Evolutionary conservation across 2,888 invertebrate species (phyloP), one percentile per base, ranked within the genome.

Genomic region (Aleiodes leptofemur): DNA sequence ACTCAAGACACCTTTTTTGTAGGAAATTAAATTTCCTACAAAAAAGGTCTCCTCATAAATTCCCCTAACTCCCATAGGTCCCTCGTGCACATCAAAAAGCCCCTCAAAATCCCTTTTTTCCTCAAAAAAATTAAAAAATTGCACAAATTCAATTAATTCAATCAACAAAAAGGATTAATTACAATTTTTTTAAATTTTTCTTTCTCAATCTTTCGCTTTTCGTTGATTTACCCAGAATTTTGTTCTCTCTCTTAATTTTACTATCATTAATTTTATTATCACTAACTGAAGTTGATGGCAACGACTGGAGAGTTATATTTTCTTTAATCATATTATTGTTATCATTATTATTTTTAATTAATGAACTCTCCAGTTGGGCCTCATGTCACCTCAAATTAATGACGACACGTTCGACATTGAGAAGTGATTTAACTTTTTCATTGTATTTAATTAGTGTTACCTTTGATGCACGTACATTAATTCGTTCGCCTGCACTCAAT

Each of bases 381-480:
- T 87, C 85, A 79, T 90, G 92, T 92, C 92, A 92, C 90, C 92
- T 91, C 72, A 90, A 87, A 77, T 88, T 88, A 90, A 96, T 93
- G 80, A 93, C 90, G 80, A 94, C 93, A 79, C 94, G 94, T 90
- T 96, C 96, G 76, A 96, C 94, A 88, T 95, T 95, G 84, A 96
- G 92, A 87, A 96, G 92, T 90, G 95, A 94, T 84, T 93, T 93
- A 81, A 97, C 94, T 88, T 94, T 95, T 85, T 96, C 96, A 83
- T 96, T 96, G 90, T 96, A 96, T 87, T 94, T 93, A 81, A 97
- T 94, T 74, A 97, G 92, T 70, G 94, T 93, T 82, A 96, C 94
- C 89, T 96, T 96, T 68, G 95, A 95, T 57, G 95, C 94, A 76
- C 95, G 92, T 73, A 95, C 93, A 88, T 95, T 96, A 77, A 96